phyloP scores from a whole-genome alignment of 1,140 invertebrate genomes.

The Drosophila sucinea region DNA sequence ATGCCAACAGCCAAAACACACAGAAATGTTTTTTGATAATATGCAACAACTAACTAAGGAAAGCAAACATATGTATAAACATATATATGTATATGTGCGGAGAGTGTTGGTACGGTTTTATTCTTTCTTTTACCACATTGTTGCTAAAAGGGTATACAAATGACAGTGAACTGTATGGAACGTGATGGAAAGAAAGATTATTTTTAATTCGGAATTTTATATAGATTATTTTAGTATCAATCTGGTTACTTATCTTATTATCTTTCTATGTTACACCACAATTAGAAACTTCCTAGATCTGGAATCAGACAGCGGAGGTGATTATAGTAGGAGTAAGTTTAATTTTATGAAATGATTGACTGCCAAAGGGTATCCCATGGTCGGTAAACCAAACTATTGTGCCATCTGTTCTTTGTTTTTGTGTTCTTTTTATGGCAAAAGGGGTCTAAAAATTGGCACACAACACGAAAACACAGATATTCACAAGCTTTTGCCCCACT shows the following conservation, averaged over 20 bases:
- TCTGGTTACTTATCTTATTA: too few relatives aligned
- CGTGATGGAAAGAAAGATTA: not conserved
- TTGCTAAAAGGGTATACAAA: not conserved
- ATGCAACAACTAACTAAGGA: constrained; percentile 66
- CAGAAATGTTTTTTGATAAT: constrained; percentile 67
- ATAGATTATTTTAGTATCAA: too few relatives aligned
- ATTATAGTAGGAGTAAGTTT: too few relatives aligned
- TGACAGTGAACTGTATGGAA: not conserved
- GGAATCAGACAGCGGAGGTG: too few relatives aligned
- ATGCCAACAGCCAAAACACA: constrained; percentile 73
- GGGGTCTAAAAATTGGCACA: constrained; percentile 4
- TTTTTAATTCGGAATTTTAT: not conserved
- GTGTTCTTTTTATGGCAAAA: not conserved
- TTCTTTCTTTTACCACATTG: not conserved
- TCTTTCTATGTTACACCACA: too few relatives aligned
- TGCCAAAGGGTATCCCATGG: not conserved
- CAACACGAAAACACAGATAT: constrained; percentile 11
- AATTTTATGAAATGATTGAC: too few relatives aligned
- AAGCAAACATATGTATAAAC: constrained; percentile 22
- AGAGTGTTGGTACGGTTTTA: not conserved
- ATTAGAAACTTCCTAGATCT: too few relatives aligned
- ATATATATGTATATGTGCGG: not conserved
- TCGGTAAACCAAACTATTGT: not conserved
- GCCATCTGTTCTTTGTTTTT: not conserved
- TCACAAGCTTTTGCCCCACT: not conserved